These are phyloP conservation scores for Nomada goodeniana DNA, from an alignment of 2,888 invertebrate species.

Conservation along the genomic window DNA sequence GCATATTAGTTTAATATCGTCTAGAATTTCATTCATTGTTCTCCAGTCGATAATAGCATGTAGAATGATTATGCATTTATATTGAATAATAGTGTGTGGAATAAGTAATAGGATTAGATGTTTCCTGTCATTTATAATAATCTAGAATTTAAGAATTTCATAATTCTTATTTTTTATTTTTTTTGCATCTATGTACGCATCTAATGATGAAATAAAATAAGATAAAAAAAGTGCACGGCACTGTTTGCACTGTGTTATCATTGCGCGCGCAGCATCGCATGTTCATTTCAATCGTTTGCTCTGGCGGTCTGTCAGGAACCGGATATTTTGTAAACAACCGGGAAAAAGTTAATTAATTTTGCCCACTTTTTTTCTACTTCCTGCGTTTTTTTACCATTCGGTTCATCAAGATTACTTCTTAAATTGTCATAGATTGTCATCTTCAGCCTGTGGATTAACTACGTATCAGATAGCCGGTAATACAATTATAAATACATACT, in stretches of 20 bases:
- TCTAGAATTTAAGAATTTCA: not conserved
- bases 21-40: not conserved
- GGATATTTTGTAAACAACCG: constrained; percentile 79
- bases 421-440: constrained; percentile 29
- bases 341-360: constrained; percentile 76
- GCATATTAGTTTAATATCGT: not conserved
- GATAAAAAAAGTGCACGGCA: constrained; percentile 38
- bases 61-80: not conserved
- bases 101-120: not conserved
- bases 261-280: constrained; percentile 72
- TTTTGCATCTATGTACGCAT: not conserved
- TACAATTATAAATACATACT: not conserved
- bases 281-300: constrained; percentile 51
- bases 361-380: constrained; percentile 71
- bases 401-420: constrained; percentile 20
- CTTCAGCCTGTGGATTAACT: not conserved
- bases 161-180: constrained; percentile 1
- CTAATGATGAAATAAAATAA: not conserved
- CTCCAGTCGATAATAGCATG: not conserved
- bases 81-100: not conserved
- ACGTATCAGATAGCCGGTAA: constrained; percentile 16
- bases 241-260: constrained; percentile 64
- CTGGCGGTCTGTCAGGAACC: constrained; percentile 60
- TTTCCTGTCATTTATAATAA: not conserved
- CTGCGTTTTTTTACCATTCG: constrained; percentile 39